A percentile compares a stretch with the other conserved stretches of the same genome.
phyloP scores from a whole-genome alignment of 2,888 invertebrate genomes.

The Lymantria monacha region DNA sequence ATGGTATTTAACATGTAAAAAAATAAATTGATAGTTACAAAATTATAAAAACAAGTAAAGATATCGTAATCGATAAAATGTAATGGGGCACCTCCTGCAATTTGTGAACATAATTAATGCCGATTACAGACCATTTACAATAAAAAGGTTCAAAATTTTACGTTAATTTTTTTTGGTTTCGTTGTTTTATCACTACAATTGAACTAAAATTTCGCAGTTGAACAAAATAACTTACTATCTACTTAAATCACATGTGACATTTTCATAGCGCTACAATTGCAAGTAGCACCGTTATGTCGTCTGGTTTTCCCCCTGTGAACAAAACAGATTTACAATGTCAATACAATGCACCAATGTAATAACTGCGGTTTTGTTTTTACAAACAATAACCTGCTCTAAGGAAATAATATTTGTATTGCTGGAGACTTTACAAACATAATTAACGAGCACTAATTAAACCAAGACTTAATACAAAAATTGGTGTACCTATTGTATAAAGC shows the following conservation, averaged over 20 bases:
- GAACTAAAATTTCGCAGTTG: constrained; percentile 53
- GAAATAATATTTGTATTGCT: too few species aligned
- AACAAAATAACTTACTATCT: constrained; percentile 57
- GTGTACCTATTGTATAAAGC: too few species aligned
- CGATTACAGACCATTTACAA: constrained; percentile 21
- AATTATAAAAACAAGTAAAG: constrained; percentile 15
- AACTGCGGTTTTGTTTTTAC: too few species aligned
- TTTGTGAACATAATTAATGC: not conserved
- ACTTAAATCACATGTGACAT: constrained; percentile 64
- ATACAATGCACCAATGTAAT: too few species aligned
- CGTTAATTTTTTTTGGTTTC: constrained; percentile 66
- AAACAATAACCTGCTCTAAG: too few species aligned
- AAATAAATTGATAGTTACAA: constrained; percentile 20
- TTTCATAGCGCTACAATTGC: constrained; percentile 93
- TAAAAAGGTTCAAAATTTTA: constrained; percentile 18
- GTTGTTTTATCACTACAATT: constrained; percentile 55
- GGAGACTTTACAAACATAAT: too few species aligned
- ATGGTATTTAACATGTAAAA: constrained; percentile 22
- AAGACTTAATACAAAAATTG: too few species aligned
- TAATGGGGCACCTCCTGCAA: constrained; percentile 29
- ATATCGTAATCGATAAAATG: constrained; percentile 6
- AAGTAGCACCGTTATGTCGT: constrained; percentile 98
- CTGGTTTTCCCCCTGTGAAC: constrained; percentile 96
- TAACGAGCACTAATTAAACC: too few species aligned
- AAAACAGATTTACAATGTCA: constrained; percentile 23